Base-by-base conservation (phyloP, 2,888 invertebrate species). In the Tribolium freemani region DNA sequence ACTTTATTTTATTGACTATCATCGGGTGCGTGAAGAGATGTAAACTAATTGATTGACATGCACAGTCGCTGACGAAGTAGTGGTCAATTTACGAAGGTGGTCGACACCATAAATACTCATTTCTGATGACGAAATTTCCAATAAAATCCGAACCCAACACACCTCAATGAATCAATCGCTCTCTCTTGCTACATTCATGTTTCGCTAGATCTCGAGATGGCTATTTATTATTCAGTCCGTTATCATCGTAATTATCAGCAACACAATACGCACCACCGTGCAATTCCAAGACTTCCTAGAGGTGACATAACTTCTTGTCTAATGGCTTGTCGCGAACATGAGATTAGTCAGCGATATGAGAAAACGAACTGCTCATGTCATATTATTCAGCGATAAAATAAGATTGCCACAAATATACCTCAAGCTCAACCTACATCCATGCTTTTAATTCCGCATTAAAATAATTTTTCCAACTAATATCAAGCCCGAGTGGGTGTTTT, bases 261-360 rank as follows among this genome's bases (percentile, higher is more conserved):
- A 38, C 8, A 56, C 56, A 56, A 56, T 31, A 16, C 56, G 11
- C 54, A 54, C 30, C 56, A 56, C 6, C 38, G 31, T 31, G 11
- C 54, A 54, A n/a, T 31, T 31, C 11, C 38, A 21, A 26, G 53
- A 31, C 56, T 56, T 56, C 56, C 56, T 56, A 31, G 56, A 53
- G 6, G 31, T 56, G 56, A 56, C 56, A 56, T 56, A 56, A 56
- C 56, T 13, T 50, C 51, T 51, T 51, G 51, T 9, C 51, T 20
- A 51, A 31, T 38, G 38, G 56, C 38, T 11, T 31, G 56, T 56
- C 56, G 30, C 31, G 51, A 51, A 20, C 51, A 20, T 54, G 3
- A 21, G 54, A 54, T 54, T 54, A 54, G 54, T 54, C 54, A 54
- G 54, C 54, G 21, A 54, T 10, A 54, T 26, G 9, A 38, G 6